Evolutionary conservation across 2,113 vertebrate genomes (phyloP), one percentile per base, ranked within the genome.

Genomic region (Serilophus lunatus): DNA sequence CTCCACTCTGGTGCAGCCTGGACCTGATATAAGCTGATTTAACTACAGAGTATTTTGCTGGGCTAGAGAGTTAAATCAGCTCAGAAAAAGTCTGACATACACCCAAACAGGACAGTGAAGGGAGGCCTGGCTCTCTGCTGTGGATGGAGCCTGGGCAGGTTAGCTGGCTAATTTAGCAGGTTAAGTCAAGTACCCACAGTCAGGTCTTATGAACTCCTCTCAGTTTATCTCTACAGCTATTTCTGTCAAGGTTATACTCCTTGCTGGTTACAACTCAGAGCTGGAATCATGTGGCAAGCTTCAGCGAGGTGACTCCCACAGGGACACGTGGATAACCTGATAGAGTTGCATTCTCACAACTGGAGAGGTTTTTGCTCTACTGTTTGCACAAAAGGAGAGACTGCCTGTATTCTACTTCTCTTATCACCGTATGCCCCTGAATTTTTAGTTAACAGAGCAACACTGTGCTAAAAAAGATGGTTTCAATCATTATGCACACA

Each of bases 261-360:
- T 68, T 40, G 65, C 35, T 40, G 26, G 65, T 23, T 85, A 18
- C 28, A 70, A 4, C 24, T 76, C 36, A 0, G 7, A 49, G 36
- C 1, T 68, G 75, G 70, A 78, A 72, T 76, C 53, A 54, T 2
- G 3, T 25, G 31, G 66, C 28, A 13, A 6, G 25, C 51, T 65
- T 56, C 53, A 36, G 36, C 12, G n/a, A 64, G 51, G 22, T 49
- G 61, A 31, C 26, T 47, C 56, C 33, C 35, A 44, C 47, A 31
- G 0, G 0, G 65, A n/a, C 61, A 71, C 0, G 0, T 29, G 40
- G 24, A 54, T 60, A 57, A 49, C 53, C 65, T 68, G 47, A n/a
- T 18, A 51, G 68, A 68, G 49, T 18, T 76, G 57, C 10, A 16
- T 25, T 36, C 61, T 18, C 9, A 2, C 3, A 6, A 18, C 24